Conservation (phyloP, 2,888 invertebrate species). For the Plebejus melissa region DNA sequence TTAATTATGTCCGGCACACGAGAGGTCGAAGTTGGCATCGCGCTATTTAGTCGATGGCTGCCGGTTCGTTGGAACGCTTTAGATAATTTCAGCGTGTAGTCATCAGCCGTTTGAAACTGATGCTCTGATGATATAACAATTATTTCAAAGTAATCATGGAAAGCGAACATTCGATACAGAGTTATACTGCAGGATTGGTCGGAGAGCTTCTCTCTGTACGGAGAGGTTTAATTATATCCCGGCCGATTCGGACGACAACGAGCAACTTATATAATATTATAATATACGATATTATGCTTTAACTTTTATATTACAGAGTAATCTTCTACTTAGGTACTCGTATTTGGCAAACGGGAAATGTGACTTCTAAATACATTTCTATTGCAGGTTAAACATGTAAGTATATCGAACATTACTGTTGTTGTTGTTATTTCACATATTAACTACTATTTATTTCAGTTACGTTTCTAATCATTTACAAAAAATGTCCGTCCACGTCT, state of each 20-base stretch:
- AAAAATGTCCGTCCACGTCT: too few relatives aligned
- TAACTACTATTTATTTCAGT: too few relatives aligned
- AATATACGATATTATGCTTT: neutral
- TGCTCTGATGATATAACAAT: neutral
- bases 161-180: neutral
- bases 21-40: neutral
- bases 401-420: too few relatives aligned
- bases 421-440: too few relatives aligned
- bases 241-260: neutral
- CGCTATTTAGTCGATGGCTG: neutral
- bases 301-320: neutral
- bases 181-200: neutral
- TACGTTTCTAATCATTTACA: too few relatives aligned
- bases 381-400: too few relatives aligned
- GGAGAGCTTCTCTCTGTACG: neutral
- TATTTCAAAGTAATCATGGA: neutral
- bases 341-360: too few relatives aligned
- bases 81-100: neutral
- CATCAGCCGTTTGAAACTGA: neutral
- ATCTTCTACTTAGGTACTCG: slow-evolving; percentile 14
- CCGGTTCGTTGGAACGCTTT: neutral
- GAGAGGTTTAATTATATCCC: too few relatives aligned
- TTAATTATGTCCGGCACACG: neutral
- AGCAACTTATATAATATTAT: neutral
- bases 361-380: too few relatives aligned